phyloP scores from a whole-genome alignment of 2,113 vertebrate species.

The Ammodramus savannarum region DNA sequence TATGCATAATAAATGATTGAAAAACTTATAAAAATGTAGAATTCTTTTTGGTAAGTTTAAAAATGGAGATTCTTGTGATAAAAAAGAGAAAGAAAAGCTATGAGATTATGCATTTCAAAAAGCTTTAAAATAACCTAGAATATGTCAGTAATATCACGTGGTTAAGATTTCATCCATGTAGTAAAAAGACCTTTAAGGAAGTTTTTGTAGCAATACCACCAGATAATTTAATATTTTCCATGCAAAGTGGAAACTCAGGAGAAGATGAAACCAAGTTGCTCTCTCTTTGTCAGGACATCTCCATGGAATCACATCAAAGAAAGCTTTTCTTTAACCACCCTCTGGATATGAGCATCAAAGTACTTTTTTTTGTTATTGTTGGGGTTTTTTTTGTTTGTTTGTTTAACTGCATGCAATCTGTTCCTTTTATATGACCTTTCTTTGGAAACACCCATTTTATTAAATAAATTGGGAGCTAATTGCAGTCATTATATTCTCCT shows the following conservation, averaged over 20 bases:
- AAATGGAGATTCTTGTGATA: not conserved
- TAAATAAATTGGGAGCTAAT: slow-evolving; percentile 35
- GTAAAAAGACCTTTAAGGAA: not conserved
- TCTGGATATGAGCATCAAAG: not conserved
- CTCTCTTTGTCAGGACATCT: not conserved
- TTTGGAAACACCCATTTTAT: not conserved
- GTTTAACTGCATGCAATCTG: not conserved
- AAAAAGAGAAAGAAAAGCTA: not conserved
- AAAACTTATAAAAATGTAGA: not conserved
- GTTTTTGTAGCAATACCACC: not conserved
- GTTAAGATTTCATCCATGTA: not conserved
- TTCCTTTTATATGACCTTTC: not conserved
- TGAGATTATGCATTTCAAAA: not conserved
- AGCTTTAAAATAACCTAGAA: not conserved
- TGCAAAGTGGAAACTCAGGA: not conserved
- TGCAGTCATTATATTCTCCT: slow-evolving; percentile 31
- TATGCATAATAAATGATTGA: not conserved
- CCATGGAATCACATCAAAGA: not conserved
- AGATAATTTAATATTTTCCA: not conserved
- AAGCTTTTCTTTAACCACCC: not conserved
- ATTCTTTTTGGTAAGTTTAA: not conserved
- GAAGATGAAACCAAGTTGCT: not conserved
- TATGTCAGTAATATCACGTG: accelerated
- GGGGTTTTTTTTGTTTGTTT: not conserved
- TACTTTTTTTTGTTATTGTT: not conserved